Evolutionary conservation across 2,888 invertebrate genomes (phyloP).

Genomic region (Drosophila buzzatii): DNA sequence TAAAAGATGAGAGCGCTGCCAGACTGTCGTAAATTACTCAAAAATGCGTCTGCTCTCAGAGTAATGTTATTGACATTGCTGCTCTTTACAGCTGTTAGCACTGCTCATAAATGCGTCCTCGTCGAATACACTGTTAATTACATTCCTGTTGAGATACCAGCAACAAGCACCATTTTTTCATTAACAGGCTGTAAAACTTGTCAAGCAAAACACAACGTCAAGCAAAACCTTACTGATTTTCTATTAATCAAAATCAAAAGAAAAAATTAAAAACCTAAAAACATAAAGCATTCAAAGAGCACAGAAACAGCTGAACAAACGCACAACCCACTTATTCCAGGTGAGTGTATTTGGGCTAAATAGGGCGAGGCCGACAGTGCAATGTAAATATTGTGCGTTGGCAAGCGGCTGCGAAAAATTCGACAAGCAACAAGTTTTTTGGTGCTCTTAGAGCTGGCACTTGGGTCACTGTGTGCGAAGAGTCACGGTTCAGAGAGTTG

Average conservation of each 20-base stretch:
- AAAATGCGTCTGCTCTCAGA: neutral
- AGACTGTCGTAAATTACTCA: neutral
- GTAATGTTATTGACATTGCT: neutral
- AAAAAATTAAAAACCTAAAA: slow-evolving; percentile 11
- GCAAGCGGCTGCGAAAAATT: slow-evolving; percentile 49
- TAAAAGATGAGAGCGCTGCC: neutral
- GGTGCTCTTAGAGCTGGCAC: slow-evolving; percentile 50
- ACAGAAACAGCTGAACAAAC: slow-evolving; percentile 4
- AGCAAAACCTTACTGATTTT: slow-evolving; percentile 20
- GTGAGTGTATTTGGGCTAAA: slow-evolving; percentile 43
- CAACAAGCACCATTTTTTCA: slow-evolving; percentile 18
- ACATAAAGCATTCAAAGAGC: slow-evolving; percentile 5
- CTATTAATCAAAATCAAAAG: slow-evolving; percentile 24
- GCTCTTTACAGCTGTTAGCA: slow-evolving; percentile 4
- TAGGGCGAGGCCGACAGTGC: slow-evolving; percentile 43
- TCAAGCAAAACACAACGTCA: slow-evolving; percentile 44
- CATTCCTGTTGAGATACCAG: slow-evolving; percentile 13
- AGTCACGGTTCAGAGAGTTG: slow-evolving; percentile 35
- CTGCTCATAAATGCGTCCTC: slow-evolving; percentile 18
- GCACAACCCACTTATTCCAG: slow-evolving; percentile 39
- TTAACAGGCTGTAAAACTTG: slow-evolving; percentile 32
- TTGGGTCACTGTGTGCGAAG: slow-evolving; percentile 29
- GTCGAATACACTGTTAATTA: slow-evolving; percentile 20
- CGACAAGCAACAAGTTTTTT: slow-evolving; percentile 65
- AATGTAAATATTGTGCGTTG: slow-evolving; percentile 62